phyloP scores from a whole-genome alignment of 92 coral and sea anemone species.

The Porites cylindrica region DNA sequence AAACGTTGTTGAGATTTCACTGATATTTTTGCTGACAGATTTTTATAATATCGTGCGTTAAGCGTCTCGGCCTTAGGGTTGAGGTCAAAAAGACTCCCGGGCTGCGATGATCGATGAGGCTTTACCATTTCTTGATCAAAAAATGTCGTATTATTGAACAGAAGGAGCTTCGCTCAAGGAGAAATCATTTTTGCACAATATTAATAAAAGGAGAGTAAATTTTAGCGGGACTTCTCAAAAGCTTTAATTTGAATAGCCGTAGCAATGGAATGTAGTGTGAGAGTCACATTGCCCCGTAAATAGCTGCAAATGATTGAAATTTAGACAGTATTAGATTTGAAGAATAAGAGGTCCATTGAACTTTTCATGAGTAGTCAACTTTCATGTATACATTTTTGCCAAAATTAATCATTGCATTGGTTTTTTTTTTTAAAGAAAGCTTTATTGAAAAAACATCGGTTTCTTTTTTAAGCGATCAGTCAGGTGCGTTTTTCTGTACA shows the following conservation, averaged over 20 bases:
- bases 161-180: too few species aligned
- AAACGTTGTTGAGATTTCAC: constrained; percentile 35
- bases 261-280: neutral
- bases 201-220: neutral
- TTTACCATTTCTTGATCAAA: neutral
- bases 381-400: neutral
- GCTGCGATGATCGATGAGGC: constrained; percentile 38
- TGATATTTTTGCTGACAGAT: constrained; percentile 48
- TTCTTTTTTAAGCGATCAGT: neutral
- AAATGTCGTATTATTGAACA: too few species aligned
- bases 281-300: neutral
- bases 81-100: constrained; percentile 47
- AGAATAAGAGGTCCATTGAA: neutral
- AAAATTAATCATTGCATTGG: neutral
- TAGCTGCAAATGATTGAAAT: neutral
- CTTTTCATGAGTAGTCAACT: neutral
- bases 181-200: neutral
- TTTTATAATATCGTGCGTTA: constrained; percentile 42
- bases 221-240: neutral
- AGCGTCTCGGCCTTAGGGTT: constrained; percentile 4
- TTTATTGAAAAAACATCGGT: neutral
- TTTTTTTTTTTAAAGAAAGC: neutral
- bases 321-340: neutral
- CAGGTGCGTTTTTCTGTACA: constrained; percentile 9
- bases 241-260: neutral